Base-by-base conservation (phyloP, 2,888 invertebrate genomes). In the Epirrhoe alternata region DNA sequence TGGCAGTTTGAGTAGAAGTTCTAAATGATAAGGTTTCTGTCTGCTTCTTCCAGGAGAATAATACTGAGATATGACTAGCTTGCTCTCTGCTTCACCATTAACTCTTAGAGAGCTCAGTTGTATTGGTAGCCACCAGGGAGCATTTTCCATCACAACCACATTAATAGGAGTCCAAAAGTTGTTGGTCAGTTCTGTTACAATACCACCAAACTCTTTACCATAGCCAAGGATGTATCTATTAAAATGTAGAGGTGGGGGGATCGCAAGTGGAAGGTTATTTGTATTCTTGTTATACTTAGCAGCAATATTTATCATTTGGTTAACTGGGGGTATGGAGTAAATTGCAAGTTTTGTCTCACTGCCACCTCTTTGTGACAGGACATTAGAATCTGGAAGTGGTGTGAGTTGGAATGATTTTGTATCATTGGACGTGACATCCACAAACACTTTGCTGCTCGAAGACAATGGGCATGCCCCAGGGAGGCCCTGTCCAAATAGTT, bases 201-300 rank as follows among this genome's bases (percentile, higher is more conserved):
- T 96, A 57, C 98, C 97, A 10, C 99, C 99, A 79, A 95, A 95
- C 86, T 98, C 98, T 88, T 98, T 97, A 0, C 99, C 99, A 90
- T 97, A 97, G 3, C 98, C 98, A 16, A 96, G 94, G n/a, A 97
- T 94, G 83, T 97, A 97, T 74, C 97, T 95, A 81, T 96, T 97
- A 8, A 97, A 97, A 81, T 95, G 94, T 6, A 96, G 92, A 0
- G 98, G 97, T 54, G 95, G 94, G 61, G 94, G 93, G 52, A 88
- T 75, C 58, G 94, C 94, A 0, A 96, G 81, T 42, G 88, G 81
- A 72, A 96, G 87, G 58, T 88, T 89, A 69, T 92, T 87, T 57
- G 88, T 54, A 30, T 67, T 89, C 54, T 86, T 84, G 38, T 88
- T 87, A 81, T 95, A 92, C 70, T 94, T 90, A 61, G 95, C 96